Evolutionary conservation across 30 jellyfish, hydroid and myxozoan species (phyloP).

Genomic region (Catostylus mosaicus): DNA sequence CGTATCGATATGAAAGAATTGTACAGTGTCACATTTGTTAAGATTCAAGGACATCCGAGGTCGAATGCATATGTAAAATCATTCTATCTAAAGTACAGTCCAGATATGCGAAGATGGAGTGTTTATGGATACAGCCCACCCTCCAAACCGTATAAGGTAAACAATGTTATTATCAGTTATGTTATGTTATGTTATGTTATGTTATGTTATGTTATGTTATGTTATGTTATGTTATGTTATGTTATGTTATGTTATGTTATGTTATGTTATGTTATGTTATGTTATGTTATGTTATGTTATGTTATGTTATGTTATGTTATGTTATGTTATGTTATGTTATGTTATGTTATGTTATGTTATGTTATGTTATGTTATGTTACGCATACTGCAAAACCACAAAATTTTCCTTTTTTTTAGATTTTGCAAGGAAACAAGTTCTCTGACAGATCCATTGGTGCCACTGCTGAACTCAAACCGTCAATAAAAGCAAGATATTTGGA

Average conservation of each 20-base stretch:
- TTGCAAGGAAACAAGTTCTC: conserved; percentile 41
- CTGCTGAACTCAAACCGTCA: conserved; percentile 68
- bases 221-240: too few relatives aligned
- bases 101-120: conserved; percentile 88
- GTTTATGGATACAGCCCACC: conserved; percentile 90
- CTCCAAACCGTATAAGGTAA: conserved; percentile 16
- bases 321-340: too few relatives aligned
- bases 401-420: background rate
- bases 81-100: conserved; percentile 69
- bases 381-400: background rate
- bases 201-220: too few relatives aligned
- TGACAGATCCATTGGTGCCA: conserved; percentile 37
- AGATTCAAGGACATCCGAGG: conserved; percentile 79
- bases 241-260: too few relatives aligned
- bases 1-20: conserved; percentile 82
- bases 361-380: too few relatives aligned
- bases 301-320: too few relatives aligned
- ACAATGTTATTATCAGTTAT: background rate
- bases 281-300: too few relatives aligned
- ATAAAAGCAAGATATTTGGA: conserved; percentile 73
- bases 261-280: too few relatives aligned
- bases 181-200: too few relatives aligned
- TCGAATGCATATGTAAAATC: conserved; percentile 61
- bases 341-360: too few relatives aligned
- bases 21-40: conserved; percentile 66